Evolutionary conservation across 2,113 vertebrate species (phyloP).

Genomic region (Brachirus orientalis): DNA sequence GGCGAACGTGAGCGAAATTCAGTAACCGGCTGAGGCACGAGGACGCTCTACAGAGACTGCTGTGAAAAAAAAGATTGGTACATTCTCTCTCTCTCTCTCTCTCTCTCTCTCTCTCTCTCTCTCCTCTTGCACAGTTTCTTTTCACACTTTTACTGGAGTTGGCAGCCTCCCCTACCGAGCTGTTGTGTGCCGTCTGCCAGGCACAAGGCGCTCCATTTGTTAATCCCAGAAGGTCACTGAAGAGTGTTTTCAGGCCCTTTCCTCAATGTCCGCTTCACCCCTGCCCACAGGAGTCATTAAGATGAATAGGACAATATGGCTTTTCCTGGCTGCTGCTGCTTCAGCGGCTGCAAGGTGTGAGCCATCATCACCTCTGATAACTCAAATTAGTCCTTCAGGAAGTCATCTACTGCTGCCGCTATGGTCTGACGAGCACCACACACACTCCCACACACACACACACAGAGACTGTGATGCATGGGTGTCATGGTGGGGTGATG

Average conservation of each 20-base stretch:
- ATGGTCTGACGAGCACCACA: conserved; percentile 20
- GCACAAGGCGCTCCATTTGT: conserved; percentile 79
- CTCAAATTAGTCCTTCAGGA: conserved; percentile 67
- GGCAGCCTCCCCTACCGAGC: conserved; percentile 73
- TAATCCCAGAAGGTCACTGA: conserved; percentile 85
- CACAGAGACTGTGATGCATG: conserved; percentile 8
- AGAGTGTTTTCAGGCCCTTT: conserved; percentile 71
- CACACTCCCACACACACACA: neutral
- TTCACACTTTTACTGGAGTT: conserved; percentile 76
- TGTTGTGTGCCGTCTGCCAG: conserved; percentile 77
- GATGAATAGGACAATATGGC: conserved; percentile 72
- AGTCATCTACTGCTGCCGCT: conserved; percentile 26
- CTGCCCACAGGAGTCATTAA: conserved; percentile 74
- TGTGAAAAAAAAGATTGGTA: conserved; percentile 32
- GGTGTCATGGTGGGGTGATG: conserved; percentile 19
- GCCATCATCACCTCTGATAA: conserved; percentile 71
- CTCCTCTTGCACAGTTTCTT: conserved; percentile 53
- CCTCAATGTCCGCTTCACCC: conserved; percentile 73
- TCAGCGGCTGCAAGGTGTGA: conserved; percentile 25
- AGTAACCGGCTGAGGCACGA: conserved; percentile 6
- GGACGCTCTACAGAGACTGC: conserved; percentile 12
- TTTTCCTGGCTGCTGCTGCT: conserved; percentile 46
- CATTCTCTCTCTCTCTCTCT: conserved; percentile 5
- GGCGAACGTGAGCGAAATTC: conserved; percentile 52
- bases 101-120: no score